Percentiles rank a stretch among this genome's conserved stretches.
Conservation (phyloP, 2,888 invertebrate species). For the Lysandra coridon region DNA sequence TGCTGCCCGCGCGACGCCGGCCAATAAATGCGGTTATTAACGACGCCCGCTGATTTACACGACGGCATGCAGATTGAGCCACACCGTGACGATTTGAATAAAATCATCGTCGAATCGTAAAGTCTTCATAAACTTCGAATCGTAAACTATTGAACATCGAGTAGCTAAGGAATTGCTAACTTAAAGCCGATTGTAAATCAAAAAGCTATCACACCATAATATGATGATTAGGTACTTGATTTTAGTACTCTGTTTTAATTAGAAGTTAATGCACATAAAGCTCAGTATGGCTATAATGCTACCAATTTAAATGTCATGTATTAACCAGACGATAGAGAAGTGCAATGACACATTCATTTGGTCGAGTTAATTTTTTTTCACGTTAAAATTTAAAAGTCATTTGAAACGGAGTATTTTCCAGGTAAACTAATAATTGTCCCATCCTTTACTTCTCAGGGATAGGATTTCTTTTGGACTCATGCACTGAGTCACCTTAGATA, state of each 20-base stretch:
- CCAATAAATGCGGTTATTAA: conserved; percentile 54
- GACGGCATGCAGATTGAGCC: conserved; percentile 11
- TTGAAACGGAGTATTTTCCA: background rate
- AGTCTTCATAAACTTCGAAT: background rate
- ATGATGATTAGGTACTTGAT: too few relatives aligned
- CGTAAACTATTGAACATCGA: background rate
- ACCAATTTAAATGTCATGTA: too few relatives aligned
- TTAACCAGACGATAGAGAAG: background rate
- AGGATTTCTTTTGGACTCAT: background rate
- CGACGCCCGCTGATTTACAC: conserved; percentile 39
- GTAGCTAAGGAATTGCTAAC: too few relatives aligned
- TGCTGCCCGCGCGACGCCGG: conserved; percentile 39
- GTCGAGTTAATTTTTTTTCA: background rate
- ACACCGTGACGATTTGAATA: background rate
- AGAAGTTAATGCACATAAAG: too few relatives aligned
- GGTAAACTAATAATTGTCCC: background rate
- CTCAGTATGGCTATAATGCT: background rate
- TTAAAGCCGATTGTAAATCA: background rate
- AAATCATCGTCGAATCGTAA: background rate
- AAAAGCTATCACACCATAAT: too few relatives aligned
- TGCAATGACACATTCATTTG: background rate
- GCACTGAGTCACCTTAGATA: background rate
- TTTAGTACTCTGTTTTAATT: too few relatives aligned
- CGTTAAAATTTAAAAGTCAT: background rate
- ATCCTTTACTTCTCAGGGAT: background rate